Conservation (phyloP, 2,888 invertebrate genomes). For the Chalcis sispes region DNA sequence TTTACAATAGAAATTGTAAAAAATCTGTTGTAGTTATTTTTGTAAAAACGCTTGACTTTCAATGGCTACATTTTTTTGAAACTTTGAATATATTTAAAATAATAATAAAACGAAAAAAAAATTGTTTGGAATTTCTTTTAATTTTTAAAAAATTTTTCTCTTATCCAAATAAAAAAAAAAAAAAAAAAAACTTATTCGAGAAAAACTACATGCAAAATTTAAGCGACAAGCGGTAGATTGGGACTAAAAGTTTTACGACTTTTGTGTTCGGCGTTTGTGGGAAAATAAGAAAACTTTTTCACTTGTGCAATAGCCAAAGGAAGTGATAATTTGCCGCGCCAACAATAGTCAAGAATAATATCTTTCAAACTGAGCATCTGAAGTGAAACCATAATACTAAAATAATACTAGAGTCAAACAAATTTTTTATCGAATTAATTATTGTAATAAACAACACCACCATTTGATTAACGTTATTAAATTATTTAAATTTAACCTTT, state of each 20-base stretch:
- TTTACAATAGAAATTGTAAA: too few species aligned
- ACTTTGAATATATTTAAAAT: too few species aligned
- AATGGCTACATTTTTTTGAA: too few species aligned
- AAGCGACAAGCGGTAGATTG: not conserved
- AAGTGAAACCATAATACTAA: conserved; percentile 37
- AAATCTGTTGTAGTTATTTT: too few species aligned
- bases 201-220: not conserved
- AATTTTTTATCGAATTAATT: too few species aligned
- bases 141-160: too few species aligned
- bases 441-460: not conserved
- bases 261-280: not conserved
- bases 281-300: conserved; percentile 35
- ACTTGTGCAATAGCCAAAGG: conserved; percentile 33
- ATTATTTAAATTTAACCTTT: not conserved
- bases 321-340: conserved; percentile 48
- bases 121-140: too few species aligned
- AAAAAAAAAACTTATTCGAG: conserved; percentile 2
- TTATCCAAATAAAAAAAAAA: too few species aligned
- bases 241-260: conserved; percentile 8
- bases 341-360: conserved; percentile 45
- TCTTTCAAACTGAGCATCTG: conserved; percentile 37
- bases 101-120: too few species aligned
- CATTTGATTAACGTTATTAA: not conserved
- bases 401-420: conserved; percentile 28
- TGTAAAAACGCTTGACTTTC: too few species aligned